Evolutionary conservation across 2,797 vertebrate species (phyloP), one percentile per base, ranked within the genome.

Genomic region (Cottoperca gobio): DNA sequence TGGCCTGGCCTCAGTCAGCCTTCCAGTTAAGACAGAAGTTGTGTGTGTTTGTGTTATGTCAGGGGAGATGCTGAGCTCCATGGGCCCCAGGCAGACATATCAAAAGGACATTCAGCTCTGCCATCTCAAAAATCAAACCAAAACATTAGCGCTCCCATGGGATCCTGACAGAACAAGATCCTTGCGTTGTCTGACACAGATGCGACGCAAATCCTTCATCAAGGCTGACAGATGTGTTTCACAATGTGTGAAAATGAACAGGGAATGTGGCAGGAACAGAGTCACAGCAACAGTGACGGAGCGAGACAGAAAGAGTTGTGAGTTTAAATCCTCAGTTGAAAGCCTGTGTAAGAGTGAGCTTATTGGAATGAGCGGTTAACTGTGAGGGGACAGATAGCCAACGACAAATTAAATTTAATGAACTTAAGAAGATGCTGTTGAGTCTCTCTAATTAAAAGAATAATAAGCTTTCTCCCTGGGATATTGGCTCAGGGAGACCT

Each of bases 321-420:
- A 58, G 63, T 58, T 67, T 54, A 72, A 54, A 73, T 78, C 39
- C 77, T 71, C 39, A 23, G 55, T 7, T 58, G 53, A 79, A 74
- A 83, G 68, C 65, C 26, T 52, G 65, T 70, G 35, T 43, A 40
- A 73, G 59, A 65, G 64, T 19, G 52, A 82, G 71, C 55, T 71
- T 73, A 55, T 50, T 62, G 59, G 55, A 70, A 74, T 26, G 49
- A 75, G 73, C 81, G 81, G 78, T 74, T 81, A 83, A 87, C 60
- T 70, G 76, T 33, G 58, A 63, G 40, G 33, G 82, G 64, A 84
- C 55, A 74, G 68, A 66, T 21, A 78, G 78, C 60, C 23, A 55
- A 58, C 8, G 57, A 82, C 79, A 89, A 85, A 90, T 88, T 87
- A 86, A 89, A 86, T 90, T 89, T 24, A 90, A 93, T 86, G 83